A percentile compares a stretch with the other conserved stretches of the same genome.
Evolutionary conservation across 2,888 invertebrate genomes (phyloP).

Genomic region (Epistrophe grossulariae): DNA sequence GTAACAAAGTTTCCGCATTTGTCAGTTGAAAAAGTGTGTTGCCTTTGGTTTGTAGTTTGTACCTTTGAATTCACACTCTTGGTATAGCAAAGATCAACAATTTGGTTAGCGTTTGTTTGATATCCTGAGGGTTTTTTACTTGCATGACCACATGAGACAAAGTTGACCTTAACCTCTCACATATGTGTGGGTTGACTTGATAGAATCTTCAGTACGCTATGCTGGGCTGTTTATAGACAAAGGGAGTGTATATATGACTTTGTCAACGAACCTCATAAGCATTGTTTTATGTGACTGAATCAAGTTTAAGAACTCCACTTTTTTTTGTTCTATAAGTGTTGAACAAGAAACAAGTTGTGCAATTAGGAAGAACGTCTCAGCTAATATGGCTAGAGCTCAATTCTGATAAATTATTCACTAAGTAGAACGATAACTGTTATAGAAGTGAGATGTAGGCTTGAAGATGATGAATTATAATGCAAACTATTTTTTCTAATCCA

Average conservation of each 20-base stretch:
- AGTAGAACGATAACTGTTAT: conserved; percentile 38
- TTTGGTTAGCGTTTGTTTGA: conserved; percentile 39
- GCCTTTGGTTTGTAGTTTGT: conserved; percentile 5
- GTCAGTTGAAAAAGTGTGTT: conserved; percentile 46
- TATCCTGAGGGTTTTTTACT: background rate
- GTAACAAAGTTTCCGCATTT: conserved; percentile 67
- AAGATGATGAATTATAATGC: background rate
- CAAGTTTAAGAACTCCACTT: conserved; percentile 44
- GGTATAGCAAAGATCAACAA: conserved; percentile 20
- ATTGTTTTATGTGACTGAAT: conserved; percentile 17
- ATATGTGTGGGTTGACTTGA: background rate
- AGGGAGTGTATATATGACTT: conserved; percentile 25
- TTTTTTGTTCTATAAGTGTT: conserved; percentile 32
- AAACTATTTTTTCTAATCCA: background rate
- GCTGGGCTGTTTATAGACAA: conserved; percentile 2
- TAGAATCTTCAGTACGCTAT: background rate
- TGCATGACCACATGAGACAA: background rate
- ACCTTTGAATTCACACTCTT: conserved; percentile 14
- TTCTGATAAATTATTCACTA: conserved; percentile 50
- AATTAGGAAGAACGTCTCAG: conserved; percentile 59
- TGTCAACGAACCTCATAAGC: conserved; percentile 14
- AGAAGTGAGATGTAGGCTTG: background rate
- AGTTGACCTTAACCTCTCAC: conserved; percentile 13
- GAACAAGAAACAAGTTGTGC: conserved; percentile 49
- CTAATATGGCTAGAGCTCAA: conserved; percentile 28